These are phyloP conservation scores for Amorpha juglandis DNA, from an alignment of 2,888 invertebrate species.

Conservation along the genomic window DNA sequence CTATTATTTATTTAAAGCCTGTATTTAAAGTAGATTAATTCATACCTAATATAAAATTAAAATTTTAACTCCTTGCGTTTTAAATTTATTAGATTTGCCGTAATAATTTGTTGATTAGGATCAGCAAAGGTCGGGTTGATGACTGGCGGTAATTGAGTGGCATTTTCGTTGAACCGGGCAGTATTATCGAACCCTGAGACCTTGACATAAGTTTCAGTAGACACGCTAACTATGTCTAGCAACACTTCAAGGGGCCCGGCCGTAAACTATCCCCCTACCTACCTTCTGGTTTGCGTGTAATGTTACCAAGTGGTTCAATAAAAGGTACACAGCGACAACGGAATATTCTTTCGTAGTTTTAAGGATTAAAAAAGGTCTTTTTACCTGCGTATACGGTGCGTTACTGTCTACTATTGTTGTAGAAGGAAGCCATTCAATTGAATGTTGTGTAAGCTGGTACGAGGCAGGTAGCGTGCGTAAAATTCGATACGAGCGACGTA, in stretches of 20 bases:
- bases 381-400: conserved; percentile 66
- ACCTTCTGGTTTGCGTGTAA: conserved; percentile 14
- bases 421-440: conserved; percentile 72
- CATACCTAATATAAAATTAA: too few relatives aligned
- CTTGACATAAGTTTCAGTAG: conserved; percentile 23
- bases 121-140: conserved; percentile 25
- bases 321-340: conserved; percentile 11
- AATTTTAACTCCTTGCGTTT: not conserved
- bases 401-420: conserved; percentile 67
- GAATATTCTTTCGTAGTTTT: conserved; percentile 8
- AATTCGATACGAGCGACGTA: conserved; percentile 70
- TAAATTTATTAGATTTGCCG: not conserved
- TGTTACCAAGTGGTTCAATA: conserved; percentile 19
- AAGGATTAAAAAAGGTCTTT: conserved; percentile 32
- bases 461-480: conserved; percentile 78
- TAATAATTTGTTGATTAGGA: conserved; percentile 16
- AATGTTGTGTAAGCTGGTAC: conserved; percentile 61
- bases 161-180: conserved; percentile 12
- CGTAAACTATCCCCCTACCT: not conserved
- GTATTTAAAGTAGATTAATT: too few relatives aligned
- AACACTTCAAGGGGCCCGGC: not conserved
- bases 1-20: too few relatives aligned
- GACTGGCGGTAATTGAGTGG: conserved; percentile 17
- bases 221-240: conserved; percentile 18
- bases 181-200: conserved; percentile 23